Evolutionary conservation across 2,797 vertebrate species (phyloP).

Genomic region (Balearica regulorum): DNA sequence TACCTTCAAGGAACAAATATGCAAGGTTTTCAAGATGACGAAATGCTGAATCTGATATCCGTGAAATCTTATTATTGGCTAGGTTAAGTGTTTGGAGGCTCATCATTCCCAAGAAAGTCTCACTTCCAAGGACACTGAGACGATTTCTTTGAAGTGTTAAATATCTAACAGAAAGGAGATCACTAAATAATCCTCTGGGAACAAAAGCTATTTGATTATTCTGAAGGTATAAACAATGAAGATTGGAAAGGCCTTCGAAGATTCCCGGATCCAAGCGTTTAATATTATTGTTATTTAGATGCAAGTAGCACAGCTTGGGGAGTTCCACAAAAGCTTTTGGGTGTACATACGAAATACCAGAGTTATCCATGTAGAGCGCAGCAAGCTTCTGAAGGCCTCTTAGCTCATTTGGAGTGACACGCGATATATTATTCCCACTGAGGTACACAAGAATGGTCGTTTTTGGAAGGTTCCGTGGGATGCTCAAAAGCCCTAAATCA

Average conservation of each 20-base stretch:
- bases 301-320: constrained; percentile 59
- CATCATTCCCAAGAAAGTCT: constrained; percentile 64
- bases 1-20: constrained; percentile 72
- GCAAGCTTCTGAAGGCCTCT: constrained; percentile 62
- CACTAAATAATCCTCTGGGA: constrained; percentile 69
- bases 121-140: constrained; percentile 59
- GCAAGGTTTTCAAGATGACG: constrained; percentile 66
- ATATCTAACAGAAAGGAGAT: constrained; percentile 67
- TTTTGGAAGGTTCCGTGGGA: constrained; percentile 68
- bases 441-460: constrained; percentile 63
- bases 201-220: constrained; percentile 72
- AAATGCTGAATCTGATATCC: constrained; percentile 69
- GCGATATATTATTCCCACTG: constrained; percentile 72
- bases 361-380: constrained; percentile 72
- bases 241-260: constrained; percentile 71
- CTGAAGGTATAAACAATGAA: constrained; percentile 69
- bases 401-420: constrained; percentile 55
- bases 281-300: constrained; percentile 74
- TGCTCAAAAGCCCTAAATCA: constrained; percentile 62
- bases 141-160: constrained; percentile 69
- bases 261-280: constrained; percentile 65
- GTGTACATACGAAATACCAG: constrained; percentile 50
- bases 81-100: constrained; percentile 71
- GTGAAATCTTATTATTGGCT: constrained; percentile 71
- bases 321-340: constrained; percentile 71